These are phyloP conservation scores for Gymnodraco acuticeps DNA, from an alignment of 2,797 vertebrate genomes.

Conservation along the genomic window DNA sequence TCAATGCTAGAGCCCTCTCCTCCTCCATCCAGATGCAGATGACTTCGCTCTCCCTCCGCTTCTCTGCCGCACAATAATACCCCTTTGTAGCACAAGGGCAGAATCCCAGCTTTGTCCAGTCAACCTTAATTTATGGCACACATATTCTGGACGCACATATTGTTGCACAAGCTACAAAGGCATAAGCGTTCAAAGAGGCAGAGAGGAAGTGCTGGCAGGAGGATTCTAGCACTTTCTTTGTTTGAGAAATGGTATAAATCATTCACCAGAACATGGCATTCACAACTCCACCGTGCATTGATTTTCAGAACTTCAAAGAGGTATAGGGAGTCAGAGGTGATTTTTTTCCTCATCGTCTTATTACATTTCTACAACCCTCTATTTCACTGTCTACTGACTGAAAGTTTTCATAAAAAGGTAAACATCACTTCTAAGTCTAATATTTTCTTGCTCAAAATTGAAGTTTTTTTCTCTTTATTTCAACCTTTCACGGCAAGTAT, in stretches of 20 bases:
- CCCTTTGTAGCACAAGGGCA: conserved; percentile 83
- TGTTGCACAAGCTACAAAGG: conserved; percentile 78
- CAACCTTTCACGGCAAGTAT: conserved; percentile 18
- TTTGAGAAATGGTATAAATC: conserved; percentile 79
- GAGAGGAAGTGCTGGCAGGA: conserved; percentile 75
- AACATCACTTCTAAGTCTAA: conserved; percentile 33
- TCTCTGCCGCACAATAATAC: conserved; percentile 81
- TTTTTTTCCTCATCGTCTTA: conserved; percentile 59
- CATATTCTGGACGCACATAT: conserved; percentile 81
- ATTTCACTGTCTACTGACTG: conserved; percentile 61
- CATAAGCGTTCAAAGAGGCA: conserved; percentile 76
- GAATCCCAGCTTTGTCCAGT: conserved; percentile 86
- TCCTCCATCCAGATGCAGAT: conserved; percentile 82
- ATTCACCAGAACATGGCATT: conserved; percentile 81
- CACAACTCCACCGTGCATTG: conserved; percentile 75
- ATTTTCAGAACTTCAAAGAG: conserved; percentile 80
- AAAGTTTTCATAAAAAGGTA: conserved; percentile 35
- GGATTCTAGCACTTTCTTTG: conserved; percentile 78
- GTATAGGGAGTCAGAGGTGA: conserved; percentile 66
- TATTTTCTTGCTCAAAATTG: conserved; percentile 28
- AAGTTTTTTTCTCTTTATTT: conserved; percentile 8
- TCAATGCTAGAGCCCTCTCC: conserved; percentile 76
- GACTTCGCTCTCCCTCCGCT: conserved; percentile 76
- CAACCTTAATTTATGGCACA: conserved; percentile 87
- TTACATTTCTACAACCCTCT: conserved; percentile 73